Conservation (phyloP, 2,113 vertebrate species). For the Fregata magnificens region DNA sequence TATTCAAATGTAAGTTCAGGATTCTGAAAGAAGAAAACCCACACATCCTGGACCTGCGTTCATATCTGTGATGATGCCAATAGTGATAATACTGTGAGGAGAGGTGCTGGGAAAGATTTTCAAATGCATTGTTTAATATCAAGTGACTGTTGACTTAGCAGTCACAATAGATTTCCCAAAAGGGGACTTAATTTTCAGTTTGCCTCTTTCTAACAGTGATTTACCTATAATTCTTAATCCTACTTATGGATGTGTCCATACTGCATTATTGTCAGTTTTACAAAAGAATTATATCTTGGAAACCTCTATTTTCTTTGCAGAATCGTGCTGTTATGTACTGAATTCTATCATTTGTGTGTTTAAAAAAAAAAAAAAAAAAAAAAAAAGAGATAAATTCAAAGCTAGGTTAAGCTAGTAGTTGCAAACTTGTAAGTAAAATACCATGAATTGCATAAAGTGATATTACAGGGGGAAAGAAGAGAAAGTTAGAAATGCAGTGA, state of each 20-base stretch:
- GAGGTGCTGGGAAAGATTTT: not conserved
- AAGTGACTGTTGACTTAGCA: not conserved
- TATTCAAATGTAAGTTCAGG: not conserved
- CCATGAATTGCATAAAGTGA: not conserved
- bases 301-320: not conserved
- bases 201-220: not conserved
- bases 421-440: not conserved
- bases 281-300: not conserved
- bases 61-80: not conserved
- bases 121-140: not conserved
- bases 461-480: not conserved
- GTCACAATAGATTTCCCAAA: not conserved
- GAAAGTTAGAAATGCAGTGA: not conserved
- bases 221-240: not conserved
- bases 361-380: not conserved
- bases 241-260: not conserved
- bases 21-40: constrained; percentile 14
- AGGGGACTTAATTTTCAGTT: not conserved
- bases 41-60: not conserved
- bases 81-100: not conserved
- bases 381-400: not conserved
- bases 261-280: not conserved
- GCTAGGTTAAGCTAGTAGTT: not conserved
- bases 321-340: not conserved
- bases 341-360: not conserved